Evolutionary conservation across 2,888 invertebrate genomes (phyloP).

Genomic region (Orthosia cruda): DNA sequence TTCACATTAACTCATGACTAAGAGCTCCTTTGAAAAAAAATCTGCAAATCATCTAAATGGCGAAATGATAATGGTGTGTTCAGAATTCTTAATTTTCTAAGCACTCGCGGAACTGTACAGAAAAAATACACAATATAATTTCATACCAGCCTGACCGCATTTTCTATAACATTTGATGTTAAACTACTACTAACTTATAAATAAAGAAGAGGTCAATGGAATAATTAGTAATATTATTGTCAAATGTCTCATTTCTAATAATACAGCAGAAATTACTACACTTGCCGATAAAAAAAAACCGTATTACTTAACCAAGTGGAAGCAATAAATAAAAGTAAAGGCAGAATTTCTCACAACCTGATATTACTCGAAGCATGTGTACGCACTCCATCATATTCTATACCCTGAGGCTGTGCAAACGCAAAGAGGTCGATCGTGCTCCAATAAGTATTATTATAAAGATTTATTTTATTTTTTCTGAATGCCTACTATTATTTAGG

Average conservation of each 20-base stretch:
- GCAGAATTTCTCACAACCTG: conserved; percentile 61
- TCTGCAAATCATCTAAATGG: conserved; percentile 54
- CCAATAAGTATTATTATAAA: conserved; percentile 65
- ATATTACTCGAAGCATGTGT: conserved; percentile 60
- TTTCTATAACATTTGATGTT: background rate
- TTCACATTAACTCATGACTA: conserved; percentile 52
- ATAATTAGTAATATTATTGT: background rate
- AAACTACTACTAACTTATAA: background rate
- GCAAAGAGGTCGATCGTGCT: conserved; percentile 67
- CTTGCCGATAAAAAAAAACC: conserved; percentile 3
- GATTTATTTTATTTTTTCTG: conserved; percentile 62
- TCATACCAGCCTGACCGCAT: background rate
- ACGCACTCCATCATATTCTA: conserved; percentile 65
- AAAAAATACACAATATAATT: conserved; percentile 17
- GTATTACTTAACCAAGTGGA: conserved; percentile 43
- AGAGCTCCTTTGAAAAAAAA: conserved; percentile 33
- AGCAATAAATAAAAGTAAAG: conserved; percentile 59
- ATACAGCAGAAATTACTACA: conserved; percentile 8
- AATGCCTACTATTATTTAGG: conserved; percentile 54
- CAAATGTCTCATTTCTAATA: background rate
- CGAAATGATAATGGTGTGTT: conserved; percentile 21
- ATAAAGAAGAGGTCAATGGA: background rate
- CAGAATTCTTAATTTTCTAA: conserved; percentile 31
- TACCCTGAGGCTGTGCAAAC: conserved; percentile 62
- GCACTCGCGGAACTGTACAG: background rate